Evolutionary conservation across 2,113 vertebrate genomes (phyloP).

Genomic region (Mirounga angustirostris): DNA sequence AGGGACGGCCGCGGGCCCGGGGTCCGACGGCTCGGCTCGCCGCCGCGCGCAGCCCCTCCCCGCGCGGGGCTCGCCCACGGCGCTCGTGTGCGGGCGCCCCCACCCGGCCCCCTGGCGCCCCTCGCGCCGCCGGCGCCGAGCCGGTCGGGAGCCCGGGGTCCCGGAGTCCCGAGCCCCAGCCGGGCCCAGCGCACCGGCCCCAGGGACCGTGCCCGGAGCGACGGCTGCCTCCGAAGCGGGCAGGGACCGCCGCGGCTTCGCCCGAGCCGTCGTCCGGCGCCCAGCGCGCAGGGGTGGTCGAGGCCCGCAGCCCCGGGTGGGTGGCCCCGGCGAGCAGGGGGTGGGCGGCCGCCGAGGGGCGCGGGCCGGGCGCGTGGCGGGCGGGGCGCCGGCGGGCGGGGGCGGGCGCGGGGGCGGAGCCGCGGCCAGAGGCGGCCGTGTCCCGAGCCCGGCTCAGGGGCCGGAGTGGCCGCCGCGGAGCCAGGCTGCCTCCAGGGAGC

Average conservation of each 20-base stretch:
- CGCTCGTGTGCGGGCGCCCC: background rate
- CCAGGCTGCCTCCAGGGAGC: constrained; percentile 1
- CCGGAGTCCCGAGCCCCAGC: background rate
- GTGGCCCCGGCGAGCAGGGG: background rate
- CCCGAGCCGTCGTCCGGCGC: background rate
- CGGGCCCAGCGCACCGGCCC: background rate
- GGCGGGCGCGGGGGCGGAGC: constrained; percentile 14
- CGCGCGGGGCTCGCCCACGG: background rate
- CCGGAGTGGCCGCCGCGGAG: constrained; percentile 56
- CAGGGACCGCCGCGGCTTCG: background rate
- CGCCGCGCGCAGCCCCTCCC: background rate
- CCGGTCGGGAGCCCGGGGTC: background rate
- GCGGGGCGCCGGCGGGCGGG: background rate
- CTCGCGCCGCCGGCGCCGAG: background rate
- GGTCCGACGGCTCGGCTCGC: background rate
- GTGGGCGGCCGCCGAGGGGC: background rate
- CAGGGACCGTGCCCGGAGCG: background rate
- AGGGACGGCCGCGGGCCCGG: background rate
- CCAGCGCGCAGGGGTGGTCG: background rate
- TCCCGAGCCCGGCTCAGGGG: constrained; percentile 37
- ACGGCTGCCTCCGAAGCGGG: background rate
- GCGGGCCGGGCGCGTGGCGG: background rate
- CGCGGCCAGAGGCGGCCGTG: constrained; percentile 17
- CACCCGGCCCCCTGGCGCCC: background rate
- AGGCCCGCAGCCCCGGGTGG: background rate